These are phyloP conservation scores for Panthera tigris DNA, from an alignment of 2,113 vertebrate species.

Conservation along the genomic window DNA sequence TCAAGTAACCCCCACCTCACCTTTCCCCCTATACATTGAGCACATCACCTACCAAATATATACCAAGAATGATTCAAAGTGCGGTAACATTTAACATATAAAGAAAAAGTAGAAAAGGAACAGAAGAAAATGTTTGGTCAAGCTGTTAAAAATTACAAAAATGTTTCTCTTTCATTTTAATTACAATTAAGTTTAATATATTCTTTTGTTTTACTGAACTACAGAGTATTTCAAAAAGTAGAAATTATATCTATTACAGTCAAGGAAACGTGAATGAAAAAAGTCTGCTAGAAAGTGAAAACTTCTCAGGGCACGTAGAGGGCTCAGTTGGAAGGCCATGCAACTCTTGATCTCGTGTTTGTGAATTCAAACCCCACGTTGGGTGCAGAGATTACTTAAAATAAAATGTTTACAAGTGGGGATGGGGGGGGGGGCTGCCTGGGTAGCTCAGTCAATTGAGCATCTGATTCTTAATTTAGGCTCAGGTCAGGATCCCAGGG, in stretches of 20 bases:
- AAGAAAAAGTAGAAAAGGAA: conserved; percentile 28
- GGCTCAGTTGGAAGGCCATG: neutral
- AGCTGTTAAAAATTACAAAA: neutral
- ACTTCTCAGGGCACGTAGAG: neutral
- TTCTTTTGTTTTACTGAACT: conserved; percentile 10
- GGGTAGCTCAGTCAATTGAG: too few species aligned
- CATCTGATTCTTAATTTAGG: too few species aligned
- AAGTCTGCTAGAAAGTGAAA: neutral
- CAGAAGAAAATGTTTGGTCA: neutral
- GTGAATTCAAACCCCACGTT: neutral
- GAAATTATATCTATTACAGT: neutral
- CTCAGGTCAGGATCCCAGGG: too few species aligned
- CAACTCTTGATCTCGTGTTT: neutral
- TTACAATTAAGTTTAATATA: neutral
- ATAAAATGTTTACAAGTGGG: neutral
- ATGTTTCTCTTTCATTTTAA: neutral
- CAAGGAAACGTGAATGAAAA: neutral
- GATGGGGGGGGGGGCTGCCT: too few species aligned
- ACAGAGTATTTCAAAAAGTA: neutral
- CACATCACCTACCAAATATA: neutral
- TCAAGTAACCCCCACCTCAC: neutral
- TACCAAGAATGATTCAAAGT: neutral
- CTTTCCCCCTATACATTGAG: neutral
- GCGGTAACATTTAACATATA: neutral
- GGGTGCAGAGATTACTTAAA: neutral